Percentiles rank a stretch among this genome's conserved stretches.
phyloP scores from a whole-genome alignment of 1,140 invertebrate genomes.

The Melipona quadrifasciata region DNA sequence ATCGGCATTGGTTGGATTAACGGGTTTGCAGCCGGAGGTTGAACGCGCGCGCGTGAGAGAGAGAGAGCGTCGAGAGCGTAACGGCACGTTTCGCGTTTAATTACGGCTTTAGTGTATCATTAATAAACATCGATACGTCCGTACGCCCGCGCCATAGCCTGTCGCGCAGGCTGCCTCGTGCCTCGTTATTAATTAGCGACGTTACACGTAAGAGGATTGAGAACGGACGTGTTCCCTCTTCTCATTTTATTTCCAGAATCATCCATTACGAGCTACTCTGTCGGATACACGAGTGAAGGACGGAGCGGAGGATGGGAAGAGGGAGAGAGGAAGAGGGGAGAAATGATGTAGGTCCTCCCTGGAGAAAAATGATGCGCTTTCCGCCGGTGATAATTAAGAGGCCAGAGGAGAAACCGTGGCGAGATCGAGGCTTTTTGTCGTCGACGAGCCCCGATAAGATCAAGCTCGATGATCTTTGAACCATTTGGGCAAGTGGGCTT shows the following conservation, averaged over 20 bases:
- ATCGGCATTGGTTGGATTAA: conserved; percentile 37
- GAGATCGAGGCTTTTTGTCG: background rate
- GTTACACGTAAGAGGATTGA: conserved; percentile 5
- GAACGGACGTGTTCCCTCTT: background rate
- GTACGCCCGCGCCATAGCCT: background rate
- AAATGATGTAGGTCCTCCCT: background rate
- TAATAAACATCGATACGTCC: conserved; percentile 41
- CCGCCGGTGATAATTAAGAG: background rate
- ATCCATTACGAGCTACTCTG: background rate
- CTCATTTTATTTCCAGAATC: background rate
- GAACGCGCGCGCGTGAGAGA: background rate
- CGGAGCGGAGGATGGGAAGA: too few species aligned
- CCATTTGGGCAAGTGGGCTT: too few species aligned
- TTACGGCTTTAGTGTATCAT: conserved; percentile 37
- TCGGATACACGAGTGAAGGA: background rate
- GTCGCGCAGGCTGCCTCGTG: background rate
- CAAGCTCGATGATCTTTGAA: background rate
- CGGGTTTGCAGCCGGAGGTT: background rate
- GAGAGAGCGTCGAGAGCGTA: background rate
- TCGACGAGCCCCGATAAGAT: background rate
- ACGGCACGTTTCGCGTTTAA: conserved; percentile 45
- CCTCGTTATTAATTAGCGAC: conserved; percentile 34
- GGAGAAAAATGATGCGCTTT: background rate
- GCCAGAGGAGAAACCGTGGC: background rate
- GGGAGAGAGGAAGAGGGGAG: background rate